Percentiles rank a stretch among this genome's conserved stretches.
Evolutionary conservation across 2,113 vertebrate genomes (phyloP).

Genomic region (Chinchilla lanigera): DNA sequence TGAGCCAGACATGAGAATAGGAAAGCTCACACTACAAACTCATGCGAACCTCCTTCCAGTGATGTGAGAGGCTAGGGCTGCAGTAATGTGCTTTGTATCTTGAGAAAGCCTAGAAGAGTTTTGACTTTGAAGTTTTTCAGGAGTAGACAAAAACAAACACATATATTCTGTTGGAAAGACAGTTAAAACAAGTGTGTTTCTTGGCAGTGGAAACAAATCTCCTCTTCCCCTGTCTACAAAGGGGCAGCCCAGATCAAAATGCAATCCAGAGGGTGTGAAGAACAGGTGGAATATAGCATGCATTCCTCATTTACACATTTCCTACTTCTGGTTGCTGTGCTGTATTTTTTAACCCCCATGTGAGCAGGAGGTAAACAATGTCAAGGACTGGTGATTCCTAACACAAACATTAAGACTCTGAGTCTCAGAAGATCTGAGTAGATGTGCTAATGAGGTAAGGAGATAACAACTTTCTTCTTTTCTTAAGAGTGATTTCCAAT

Average conservation of each 20-base stretch:
- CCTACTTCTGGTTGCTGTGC: neutral
- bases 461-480: neutral
- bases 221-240: neutral
- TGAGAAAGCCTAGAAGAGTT: neutral
- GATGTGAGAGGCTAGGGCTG: neutral
- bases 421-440: neutral
- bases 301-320: neutral
- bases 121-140: neutral
- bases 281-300: no score
- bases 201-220: neutral
- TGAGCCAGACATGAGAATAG: neutral
- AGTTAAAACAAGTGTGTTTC: neutral
- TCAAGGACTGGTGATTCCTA: neutral
- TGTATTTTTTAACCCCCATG: rapidly evolving
- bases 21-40: neutral
- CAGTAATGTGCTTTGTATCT: neutral
- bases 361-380: neutral
- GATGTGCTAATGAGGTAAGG: no score
- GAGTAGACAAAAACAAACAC: neutral
- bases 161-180: neutral
- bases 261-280: neutral
- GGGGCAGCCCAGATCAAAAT: neutral
- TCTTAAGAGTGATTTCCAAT: neutral
- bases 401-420: neutral
- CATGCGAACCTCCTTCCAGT: neutral